Base-by-base conservation (phyloP, 1,140 invertebrate species). In the Conus ventricosus region DNA sequence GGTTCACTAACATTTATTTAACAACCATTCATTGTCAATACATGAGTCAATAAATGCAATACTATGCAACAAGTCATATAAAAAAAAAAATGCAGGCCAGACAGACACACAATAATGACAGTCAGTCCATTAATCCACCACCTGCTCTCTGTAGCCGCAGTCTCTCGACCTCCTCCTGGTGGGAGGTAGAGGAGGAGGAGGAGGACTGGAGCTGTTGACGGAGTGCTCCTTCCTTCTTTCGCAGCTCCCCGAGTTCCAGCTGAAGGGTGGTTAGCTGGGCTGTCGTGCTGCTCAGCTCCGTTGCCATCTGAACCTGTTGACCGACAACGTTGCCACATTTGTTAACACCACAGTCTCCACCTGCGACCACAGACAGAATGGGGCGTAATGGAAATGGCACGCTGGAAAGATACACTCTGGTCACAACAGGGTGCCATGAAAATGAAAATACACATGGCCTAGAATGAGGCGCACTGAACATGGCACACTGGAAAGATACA, bases 211-310 rank as follows among this genome's bases (percentile, higher is more conserved):
- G 63, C 53, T 92, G 91, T 60, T 94, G 93, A 53, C 91, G 90
- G 1, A 93, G 84, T 86, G 94, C 93, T 13, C 91, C 91, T 39
- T 95, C 94, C 27, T 91, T 91, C 88, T 94, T 93, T 55, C 92
- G 89, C 25, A 93, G 85, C 15, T 89, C 90, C 23, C 91, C 89
- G 25, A 94, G 88, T 84, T 95, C 94, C 23, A 95, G 86, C 85
- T 95, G 94, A 20, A 94, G 86, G 13, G 89, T 90, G 84, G 92
- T 92, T 23, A 95, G 90, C 83, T 93, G 93, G 71, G 94, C 87
- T 23, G 94, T 94, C 0, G 92, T 88, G 63, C 90, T 87, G 80
- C 92, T 92, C 51, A 95, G 90, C 27, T 95, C 92, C 55, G 92
- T 93, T 25, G 94, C 91, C 25, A 95, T 85, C 51, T 93, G 89